These are phyloP conservation scores for Himalopsyche phryganea DNA, from an alignment of 1,140 invertebrate species.

Conservation along the genomic window DNA sequence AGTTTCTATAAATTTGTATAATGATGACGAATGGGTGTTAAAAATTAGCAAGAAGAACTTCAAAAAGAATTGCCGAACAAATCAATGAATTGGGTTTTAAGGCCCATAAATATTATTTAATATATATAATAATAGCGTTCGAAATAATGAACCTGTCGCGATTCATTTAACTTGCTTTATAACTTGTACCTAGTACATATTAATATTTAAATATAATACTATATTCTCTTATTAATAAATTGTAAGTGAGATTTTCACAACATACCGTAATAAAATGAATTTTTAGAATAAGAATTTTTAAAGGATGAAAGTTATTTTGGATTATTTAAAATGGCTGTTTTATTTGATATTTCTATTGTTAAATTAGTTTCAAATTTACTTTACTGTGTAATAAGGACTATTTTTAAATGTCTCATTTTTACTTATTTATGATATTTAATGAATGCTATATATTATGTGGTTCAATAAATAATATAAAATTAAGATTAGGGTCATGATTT, in stretches of 20 bases:
- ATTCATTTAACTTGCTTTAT: conserved; percentile 3
- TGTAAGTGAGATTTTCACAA: not conserved
- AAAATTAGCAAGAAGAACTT: too few relatives aligned
- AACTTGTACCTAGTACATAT: not conserved
- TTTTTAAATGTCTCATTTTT: too few relatives aligned
- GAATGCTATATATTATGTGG: too few relatives aligned
- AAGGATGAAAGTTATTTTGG: not conserved
- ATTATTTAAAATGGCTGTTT: conserved; percentile 8
- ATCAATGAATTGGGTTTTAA: too few relatives aligned
- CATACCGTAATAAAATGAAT: not conserved
- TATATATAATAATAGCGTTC: not conserved
- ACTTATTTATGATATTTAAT: too few relatives aligned
- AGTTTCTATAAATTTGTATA: too few relatives aligned
- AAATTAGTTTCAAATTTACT: conserved; percentile 2
- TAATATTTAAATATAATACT: not conserved
- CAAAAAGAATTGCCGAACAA: too few relatives aligned
- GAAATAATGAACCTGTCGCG: not conserved
- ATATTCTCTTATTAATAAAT: not conserved
- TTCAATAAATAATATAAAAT: too few relatives aligned
- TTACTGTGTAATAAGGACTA: too few relatives aligned
- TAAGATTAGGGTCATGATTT: too few relatives aligned
- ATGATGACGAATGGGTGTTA: too few relatives aligned
- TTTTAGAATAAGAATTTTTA: not conserved
- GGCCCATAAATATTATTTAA: not conserved
- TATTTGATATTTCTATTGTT: not conserved